Percentiles rank a stretch among this genome's conserved stretches.
Conservation (phyloP, 2,113 vertebrate species). For the Ictalurus furcatus region DNA sequence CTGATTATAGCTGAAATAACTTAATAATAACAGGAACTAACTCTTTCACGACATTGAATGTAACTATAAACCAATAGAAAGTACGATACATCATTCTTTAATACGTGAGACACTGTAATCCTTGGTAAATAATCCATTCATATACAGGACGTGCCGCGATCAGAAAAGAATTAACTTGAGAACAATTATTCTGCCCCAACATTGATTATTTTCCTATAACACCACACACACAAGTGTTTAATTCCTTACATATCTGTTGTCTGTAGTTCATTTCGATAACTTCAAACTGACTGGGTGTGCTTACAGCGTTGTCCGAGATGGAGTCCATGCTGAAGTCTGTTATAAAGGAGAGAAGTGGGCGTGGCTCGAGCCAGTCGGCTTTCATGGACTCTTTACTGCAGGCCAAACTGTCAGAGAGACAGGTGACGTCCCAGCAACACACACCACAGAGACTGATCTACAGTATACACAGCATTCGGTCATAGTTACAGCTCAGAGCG, state of each 20-base stretch:
- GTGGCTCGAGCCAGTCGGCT: conserved; percentile 67
- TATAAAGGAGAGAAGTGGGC: conserved; percentile 81
- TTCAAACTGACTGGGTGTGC: conserved; percentile 62
- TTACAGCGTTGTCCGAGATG: conserved; percentile 84
- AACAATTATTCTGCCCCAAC: not conserved
- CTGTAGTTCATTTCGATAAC: not conserved
- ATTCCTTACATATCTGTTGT: not conserved
- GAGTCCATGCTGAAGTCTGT: conserved; percentile 84
- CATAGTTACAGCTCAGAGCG: too few species aligned
- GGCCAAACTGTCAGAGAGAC: conserved; percentile 84
- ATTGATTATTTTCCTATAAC: not conserved
- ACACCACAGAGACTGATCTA: not conserved
- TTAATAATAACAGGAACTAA: not conserved
- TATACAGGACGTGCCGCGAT: too few species aligned
- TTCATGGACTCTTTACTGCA: conserved; percentile 88
- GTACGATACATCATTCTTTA: not conserved
- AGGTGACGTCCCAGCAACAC: conserved; percentile 72
- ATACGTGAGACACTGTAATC: not conserved
- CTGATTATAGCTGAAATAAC: not conserved
- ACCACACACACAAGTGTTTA: not conserved
- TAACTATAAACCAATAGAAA: not conserved
- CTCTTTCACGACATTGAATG: not conserved
- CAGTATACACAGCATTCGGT: not conserved
- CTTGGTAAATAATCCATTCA: not conserved
- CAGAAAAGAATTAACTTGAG: not conserved